Conservation (phyloP, 2,113 vertebrate genomes). For the Spilogale gracilis region DNA sequence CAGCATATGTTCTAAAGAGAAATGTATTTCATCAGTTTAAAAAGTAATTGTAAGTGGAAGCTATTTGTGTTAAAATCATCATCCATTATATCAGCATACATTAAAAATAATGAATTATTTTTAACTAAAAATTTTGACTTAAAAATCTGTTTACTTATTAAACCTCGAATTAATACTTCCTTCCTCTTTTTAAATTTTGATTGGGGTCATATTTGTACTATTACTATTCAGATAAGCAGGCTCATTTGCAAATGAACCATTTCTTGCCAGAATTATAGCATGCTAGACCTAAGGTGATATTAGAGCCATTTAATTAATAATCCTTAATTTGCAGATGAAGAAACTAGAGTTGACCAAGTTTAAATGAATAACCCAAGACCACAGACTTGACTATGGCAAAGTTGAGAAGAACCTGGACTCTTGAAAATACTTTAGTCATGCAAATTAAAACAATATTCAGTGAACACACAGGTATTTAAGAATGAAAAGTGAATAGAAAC, state of each 20-base stretch:
- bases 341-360: not conserved
- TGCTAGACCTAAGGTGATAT: not conserved
- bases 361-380: not conserved
- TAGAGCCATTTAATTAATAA: slow-evolving; percentile 34
- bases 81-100: not conserved
- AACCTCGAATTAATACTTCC: not conserved
- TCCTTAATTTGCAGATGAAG: not conserved
- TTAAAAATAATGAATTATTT: slow-evolving; percentile 18
- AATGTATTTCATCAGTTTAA: slow-evolving; percentile 1
- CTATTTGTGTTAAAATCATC: slow-evolving; percentile 26
- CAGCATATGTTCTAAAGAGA: not conserved
- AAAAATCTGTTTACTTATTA: slow-evolving; percentile 3
- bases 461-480: not conserved
- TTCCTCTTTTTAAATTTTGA: not conserved
- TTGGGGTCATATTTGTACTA: not conserved
- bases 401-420: not conserved
- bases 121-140: not conserved
- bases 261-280: not conserved
- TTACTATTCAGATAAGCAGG: not conserved
- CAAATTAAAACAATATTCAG: not conserved
- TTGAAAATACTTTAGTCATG: not conserved
- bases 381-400: slow-evolving; percentile 8
- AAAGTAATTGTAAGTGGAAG: slow-evolving; percentile 15
- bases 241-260: not conserved
- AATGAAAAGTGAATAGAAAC: not conserved